Conservation (phyloP, 53 echinoderm and acorn worm genomes). For the Zoroaster sp. region DNA sequence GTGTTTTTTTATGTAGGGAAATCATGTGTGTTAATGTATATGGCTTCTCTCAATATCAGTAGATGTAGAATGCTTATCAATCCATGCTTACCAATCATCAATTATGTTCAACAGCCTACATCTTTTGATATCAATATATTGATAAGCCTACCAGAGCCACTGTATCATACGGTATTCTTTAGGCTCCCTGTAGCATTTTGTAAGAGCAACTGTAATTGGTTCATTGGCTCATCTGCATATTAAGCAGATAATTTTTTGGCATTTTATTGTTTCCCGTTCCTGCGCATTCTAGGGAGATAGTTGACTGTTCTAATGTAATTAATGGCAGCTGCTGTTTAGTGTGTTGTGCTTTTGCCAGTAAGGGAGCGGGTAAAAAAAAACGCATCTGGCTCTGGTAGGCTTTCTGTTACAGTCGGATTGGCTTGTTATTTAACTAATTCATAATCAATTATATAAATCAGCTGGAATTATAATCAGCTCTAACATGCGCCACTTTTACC, state of each 20-base stretch:
- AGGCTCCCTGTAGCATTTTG: conserved; percentile 51
- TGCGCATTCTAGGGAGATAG: not conserved
- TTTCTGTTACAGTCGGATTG: not conserved
- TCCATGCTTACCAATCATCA: not conserved
- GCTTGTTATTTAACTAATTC: not conserved
- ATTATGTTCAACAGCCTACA: not conserved
- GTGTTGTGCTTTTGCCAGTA: conserved; percentile 41
- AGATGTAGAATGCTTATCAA: not conserved
- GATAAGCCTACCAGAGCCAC: conserved; percentile 52
- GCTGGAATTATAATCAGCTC: not conserved
- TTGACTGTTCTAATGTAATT: conserved; percentile 10
- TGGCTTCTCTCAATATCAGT: not conserved
- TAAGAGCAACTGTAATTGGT: conserved; percentile 36
- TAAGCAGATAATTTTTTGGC: not conserved
- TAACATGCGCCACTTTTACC: conserved; percentile 38
- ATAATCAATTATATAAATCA: not conserved
- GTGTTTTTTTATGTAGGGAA: not conserved
- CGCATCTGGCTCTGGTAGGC: conserved; percentile 43
- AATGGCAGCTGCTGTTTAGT: not conserved
- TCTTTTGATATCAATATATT: no score
- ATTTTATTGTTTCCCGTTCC: not conserved
- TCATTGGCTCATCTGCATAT: conserved; percentile 15
- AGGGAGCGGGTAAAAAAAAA: not conserved
- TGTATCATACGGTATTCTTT: conserved; percentile 51
- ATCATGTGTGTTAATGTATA: not conserved